Evolutionary conservation across 1,140 invertebrate genomes (phyloP).

Genomic region (Drosophila busckii): DNA sequence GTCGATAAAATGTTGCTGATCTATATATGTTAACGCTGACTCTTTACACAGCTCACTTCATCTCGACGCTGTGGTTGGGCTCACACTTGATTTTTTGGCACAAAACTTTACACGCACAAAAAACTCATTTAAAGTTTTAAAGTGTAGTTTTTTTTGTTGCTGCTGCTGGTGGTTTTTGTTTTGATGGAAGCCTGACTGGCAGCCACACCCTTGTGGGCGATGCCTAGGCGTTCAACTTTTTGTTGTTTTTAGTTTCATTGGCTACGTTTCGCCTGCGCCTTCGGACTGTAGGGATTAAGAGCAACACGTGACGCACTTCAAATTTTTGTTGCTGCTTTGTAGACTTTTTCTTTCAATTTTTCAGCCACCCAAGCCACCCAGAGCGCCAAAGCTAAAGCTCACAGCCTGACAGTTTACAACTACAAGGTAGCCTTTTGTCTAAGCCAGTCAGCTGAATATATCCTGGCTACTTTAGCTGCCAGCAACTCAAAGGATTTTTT

Average conservation of each 20-base stretch:
- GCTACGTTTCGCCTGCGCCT: conserved; percentile 20
- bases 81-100: conserved; percentile 39
- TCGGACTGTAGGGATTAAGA: conserved; percentile 25
- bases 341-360: background rate
- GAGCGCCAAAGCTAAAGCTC: too few relatives aligned
- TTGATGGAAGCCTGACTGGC: conserved; percentile 53
- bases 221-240: conserved; percentile 21
- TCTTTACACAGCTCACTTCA: conserved; percentile 4
- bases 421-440: too few relatives aligned
- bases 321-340: conserved; percentile 8
- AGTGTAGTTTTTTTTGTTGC: conserved; percentile 59
- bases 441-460: too few relatives aligned
- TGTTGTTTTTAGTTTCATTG: conserved; percentile 49
- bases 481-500: too few relatives aligned
- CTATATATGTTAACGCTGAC: conserved; percentile 37
- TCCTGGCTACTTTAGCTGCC: too few relatives aligned
- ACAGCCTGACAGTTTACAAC: too few relatives aligned
- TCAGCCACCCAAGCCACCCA: too few relatives aligned
- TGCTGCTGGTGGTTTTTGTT: too few relatives aligned
- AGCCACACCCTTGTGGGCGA: conserved; percentile 20
- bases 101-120: conserved; percentile 50
- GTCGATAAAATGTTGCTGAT: conserved; percentile 42
- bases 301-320: conserved; percentile 53
- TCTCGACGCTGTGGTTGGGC: background rate
- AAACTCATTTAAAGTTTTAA: conserved; percentile 75